A percentile compares a stretch with the other conserved stretches of the same genome.
phyloP scores from a whole-genome alignment of 2,113 vertebrate genomes.

The Paramormyrops kingsleyae region DNA sequence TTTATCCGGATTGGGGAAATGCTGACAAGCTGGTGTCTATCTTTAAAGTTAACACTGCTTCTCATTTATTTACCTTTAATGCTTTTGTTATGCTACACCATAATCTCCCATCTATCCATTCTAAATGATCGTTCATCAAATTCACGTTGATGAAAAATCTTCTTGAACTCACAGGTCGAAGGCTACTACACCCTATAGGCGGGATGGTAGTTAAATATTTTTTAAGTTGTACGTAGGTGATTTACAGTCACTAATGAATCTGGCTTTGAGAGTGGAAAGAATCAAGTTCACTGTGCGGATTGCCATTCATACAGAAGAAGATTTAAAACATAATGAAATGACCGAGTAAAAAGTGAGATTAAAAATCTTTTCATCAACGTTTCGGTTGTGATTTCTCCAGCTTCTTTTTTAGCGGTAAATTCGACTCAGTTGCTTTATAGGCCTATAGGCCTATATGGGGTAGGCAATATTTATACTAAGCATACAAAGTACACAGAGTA shows the following conservation, averaged over 20 bases:
- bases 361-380: background rate
- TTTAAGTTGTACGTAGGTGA: background rate
- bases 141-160: background rate
- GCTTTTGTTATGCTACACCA: background rate
- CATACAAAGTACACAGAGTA: background rate
- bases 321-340: background rate
- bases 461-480: background rate
- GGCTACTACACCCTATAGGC: background rate
- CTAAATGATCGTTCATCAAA: background rate
- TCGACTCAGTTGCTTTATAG: background rate
- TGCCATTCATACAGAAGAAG: background rate
- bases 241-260: background rate
- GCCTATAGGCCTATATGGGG: background rate
- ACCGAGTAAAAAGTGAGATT: background rate
- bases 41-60: background rate
- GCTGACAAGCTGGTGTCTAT: background rate
- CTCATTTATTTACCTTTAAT: background rate
- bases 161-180: background rate
- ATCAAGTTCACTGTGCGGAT: background rate
- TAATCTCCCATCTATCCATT: background rate
- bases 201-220: background rate
- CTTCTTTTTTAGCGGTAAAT: background rate
- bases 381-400: background rate
- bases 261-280: background rate
- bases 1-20: background rate